Conservation (phyloP, 2,888 invertebrate species). For the Pardosa pseudoannulata region DNA sequence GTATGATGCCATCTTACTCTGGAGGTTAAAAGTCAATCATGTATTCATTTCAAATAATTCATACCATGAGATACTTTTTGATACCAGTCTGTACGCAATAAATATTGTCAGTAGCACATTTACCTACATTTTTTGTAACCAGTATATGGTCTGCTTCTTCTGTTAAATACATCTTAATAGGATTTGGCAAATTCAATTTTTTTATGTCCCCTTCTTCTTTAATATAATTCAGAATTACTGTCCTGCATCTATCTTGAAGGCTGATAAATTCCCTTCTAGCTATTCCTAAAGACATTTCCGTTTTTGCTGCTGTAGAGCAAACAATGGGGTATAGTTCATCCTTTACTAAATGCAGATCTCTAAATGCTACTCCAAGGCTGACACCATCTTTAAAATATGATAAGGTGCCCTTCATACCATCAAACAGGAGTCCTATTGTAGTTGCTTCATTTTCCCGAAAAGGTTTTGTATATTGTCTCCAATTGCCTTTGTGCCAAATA, state of each 20-base stretch:
- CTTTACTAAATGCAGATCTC: constrained; percentile 81
- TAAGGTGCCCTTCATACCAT: constrained; percentile 84
- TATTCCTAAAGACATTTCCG: constrained; percentile 83
- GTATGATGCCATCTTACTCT: too few species aligned
- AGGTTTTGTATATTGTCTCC: constrained; percentile 83
- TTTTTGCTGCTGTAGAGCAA: constrained; percentile 86
- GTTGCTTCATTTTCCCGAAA: constrained; percentile 85
- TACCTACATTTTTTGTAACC: constrained; percentile 13
- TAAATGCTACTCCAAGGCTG: constrained; percentile 84
- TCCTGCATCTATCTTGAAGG: constrained; percentile 83
- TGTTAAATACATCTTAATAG: constrained; percentile 81
- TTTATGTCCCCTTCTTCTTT: constrained; percentile 80
- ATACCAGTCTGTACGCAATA: not conserved
- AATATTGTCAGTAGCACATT: not conserved
- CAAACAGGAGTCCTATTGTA: constrained; percentile 83
- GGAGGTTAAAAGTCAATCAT: too few species aligned
- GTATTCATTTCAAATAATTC: too few species aligned
- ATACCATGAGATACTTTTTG: constrained; percentile 22
- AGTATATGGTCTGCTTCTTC: constrained; percentile 78
- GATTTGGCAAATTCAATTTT: constrained; percentile 81
- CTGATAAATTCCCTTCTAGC: constrained; percentile 83
- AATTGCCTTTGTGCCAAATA: constrained; percentile 83
- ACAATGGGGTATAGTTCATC: constrained; percentile 84
- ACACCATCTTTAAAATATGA: constrained; percentile 85
- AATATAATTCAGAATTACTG: constrained; percentile 81